phyloP scores from a whole-genome alignment of 2,113 vertebrate genomes.

The Rhegmatorhina hoffmannsi region DNA sequence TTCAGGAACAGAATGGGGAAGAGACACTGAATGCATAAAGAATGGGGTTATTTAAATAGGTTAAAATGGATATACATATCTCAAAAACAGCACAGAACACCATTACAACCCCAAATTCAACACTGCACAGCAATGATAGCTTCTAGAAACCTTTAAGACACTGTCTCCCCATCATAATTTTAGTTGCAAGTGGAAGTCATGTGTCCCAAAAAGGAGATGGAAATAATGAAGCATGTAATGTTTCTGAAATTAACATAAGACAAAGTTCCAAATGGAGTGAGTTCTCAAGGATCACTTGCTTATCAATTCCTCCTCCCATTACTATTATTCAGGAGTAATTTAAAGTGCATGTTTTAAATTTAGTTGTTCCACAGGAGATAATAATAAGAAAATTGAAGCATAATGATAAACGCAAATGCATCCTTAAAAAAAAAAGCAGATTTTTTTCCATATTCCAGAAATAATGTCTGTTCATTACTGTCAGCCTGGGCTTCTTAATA shows the following conservation, averaged over 20 bases:
- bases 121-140: background rate
- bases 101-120: background rate
- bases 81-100: background rate
- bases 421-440: background rate
- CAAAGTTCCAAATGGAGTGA: background rate
- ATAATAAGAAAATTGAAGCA: background rate
- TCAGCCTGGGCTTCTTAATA: background rate
- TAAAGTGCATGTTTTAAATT: background rate
- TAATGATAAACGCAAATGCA: background rate
- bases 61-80: background rate
- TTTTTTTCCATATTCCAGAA: background rate
- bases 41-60: no score
- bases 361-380: background rate
- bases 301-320: background rate
- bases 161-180: background rate
- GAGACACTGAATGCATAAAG: background rate
- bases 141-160: background rate
- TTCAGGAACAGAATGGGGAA: background rate
- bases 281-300: background rate
- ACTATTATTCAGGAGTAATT: background rate
- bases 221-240: background rate
- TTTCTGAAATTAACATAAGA: background rate
- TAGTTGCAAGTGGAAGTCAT: background rate
- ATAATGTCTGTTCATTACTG: background rate
- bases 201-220: background rate